phyloP scores from a whole-genome alignment of 2,797 vertebrate species.

The Rhadinocentrus ornatus region DNA sequence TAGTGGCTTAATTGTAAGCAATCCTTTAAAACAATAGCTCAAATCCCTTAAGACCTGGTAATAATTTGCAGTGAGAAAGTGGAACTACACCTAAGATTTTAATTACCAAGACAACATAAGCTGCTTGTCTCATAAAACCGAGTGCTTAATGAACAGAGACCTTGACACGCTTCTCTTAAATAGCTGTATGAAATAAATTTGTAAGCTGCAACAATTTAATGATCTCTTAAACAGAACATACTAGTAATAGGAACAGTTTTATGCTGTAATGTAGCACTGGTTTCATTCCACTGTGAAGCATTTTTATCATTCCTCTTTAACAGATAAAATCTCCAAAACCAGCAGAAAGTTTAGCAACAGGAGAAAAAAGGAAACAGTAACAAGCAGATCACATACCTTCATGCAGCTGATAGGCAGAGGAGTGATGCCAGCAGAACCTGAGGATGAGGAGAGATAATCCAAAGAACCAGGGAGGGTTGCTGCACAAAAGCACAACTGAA shows the following conservation, averaged over 20 bases:
- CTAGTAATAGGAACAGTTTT: background rate
- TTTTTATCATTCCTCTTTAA: conserved; percentile 35
- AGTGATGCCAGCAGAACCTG: conserved; percentile 62
- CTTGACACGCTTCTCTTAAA: background rate
- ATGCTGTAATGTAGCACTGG: background rate
- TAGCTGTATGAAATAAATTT: background rate
- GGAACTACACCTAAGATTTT: background rate
- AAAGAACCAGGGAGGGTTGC: conserved; percentile 71
- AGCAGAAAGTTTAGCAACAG: conserved; percentile 41
- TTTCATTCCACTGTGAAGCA: conserved; percentile 22
- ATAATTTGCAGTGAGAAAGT: background rate
- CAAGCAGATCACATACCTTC: conserved; percentile 73
- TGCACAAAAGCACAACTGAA: conserved; percentile 59
- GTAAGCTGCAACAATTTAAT: background rate
- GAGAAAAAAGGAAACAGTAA: conserved; percentile 11
- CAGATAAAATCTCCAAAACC: conserved; percentile 36
- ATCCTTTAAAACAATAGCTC: background rate
- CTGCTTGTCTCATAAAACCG: background rate
- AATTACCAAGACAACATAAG: background rate
- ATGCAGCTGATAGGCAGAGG: conserved; percentile 70
- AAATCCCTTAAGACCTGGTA: background rate
- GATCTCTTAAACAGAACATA: background rate
- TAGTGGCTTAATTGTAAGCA: conserved; percentile 2
- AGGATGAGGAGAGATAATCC: conserved; percentile 72
- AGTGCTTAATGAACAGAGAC: background rate